Evolutionary conservation across 2,113 vertebrate genomes (phyloP).

Genomic region (Egretta garzetta): DNA sequence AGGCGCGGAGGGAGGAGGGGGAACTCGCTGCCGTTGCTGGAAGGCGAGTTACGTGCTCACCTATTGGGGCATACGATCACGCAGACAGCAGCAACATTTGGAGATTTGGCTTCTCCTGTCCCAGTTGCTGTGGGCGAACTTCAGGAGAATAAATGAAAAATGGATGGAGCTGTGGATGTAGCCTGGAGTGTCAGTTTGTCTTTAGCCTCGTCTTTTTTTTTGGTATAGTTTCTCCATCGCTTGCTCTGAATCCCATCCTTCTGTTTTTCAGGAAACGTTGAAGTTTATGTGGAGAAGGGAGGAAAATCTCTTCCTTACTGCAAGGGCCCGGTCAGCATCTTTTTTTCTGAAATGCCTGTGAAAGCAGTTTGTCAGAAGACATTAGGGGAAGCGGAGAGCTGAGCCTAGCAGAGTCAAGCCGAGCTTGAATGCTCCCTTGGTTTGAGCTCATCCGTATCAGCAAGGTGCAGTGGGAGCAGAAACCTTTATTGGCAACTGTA

Average conservation of each 20-base stretch:
- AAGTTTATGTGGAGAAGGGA: background rate
- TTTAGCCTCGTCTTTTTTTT: background rate
- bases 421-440: background rate
- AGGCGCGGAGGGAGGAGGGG: background rate
- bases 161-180: background rate
- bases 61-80: rapidly evolving
- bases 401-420: background rate
- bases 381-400: background rate
- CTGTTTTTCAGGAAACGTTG: background rate
- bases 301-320: background rate
- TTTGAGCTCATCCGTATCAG: background rate
- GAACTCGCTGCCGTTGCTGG: background rate
- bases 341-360: background rate
- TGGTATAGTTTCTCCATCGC: rapidly evolving
- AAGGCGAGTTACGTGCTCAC: background rate
- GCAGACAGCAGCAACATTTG: background rate
- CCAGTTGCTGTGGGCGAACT: background rate
- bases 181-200: background rate
- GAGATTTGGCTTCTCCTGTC: background rate
- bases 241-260: background rate
- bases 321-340: background rate
- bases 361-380: background rate
- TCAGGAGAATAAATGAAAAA: background rate
- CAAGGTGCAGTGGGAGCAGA: background rate
- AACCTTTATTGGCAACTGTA: background rate